phyloP scores from a whole-genome alignment of 1,140 invertebrate species.

The Cyrtorhinus lividipennis region DNA sequence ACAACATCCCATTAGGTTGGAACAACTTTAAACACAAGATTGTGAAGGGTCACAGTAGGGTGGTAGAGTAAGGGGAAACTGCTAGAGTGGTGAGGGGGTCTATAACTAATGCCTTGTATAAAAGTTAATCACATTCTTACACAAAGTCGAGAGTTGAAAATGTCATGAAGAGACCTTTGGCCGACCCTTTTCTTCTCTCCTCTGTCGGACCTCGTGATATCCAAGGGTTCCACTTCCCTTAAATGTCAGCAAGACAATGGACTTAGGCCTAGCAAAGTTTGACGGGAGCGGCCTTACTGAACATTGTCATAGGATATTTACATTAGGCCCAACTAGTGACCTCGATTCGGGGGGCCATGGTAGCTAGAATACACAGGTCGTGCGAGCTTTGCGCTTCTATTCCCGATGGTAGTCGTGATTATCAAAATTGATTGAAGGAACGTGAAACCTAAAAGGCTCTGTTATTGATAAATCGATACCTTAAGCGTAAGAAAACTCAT shows the following conservation, averaged over 20 bases:
- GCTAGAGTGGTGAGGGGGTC: not conserved
- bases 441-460: too few relatives aligned
- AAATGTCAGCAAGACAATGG: not conserved
- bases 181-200: not conserved
- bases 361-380: too few relatives aligned
- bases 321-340: not conserved
- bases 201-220: not conserved
- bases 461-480: too few relatives aligned
- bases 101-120: not conserved
- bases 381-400: too few relatives aligned
- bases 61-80: not conserved
- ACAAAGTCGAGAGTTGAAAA: not conserved
- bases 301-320: not conserved
- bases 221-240: not conserved
- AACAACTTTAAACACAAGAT: not conserved
- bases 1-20: not conserved
- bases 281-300: not conserved
- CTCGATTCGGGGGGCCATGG: too few relatives aligned
- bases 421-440: too few relatives aligned
- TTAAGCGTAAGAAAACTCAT: too few relatives aligned
- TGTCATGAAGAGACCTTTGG: not conserved
- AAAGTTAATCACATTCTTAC: not conserved
- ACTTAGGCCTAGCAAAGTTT: not conserved
- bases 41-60: not conserved
- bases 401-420: too few relatives aligned